These are phyloP conservation scores for Atrichornis clamosus DNA, from an alignment of 2,113 vertebrate species.

Conservation along the genomic window DNA sequence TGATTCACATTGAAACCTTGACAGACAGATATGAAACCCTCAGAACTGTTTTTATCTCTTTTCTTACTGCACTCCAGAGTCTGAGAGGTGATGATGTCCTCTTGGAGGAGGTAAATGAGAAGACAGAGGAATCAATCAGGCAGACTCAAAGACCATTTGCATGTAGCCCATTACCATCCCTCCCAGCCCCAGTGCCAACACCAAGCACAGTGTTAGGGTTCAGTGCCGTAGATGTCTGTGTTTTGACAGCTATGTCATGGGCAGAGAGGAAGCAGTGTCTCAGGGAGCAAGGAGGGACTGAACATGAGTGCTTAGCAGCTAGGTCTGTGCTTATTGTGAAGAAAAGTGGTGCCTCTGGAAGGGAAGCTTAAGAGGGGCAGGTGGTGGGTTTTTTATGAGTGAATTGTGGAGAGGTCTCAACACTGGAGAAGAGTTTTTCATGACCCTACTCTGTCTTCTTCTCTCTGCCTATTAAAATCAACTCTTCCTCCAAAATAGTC, in stretches of 20 bases:
- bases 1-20: neutral
- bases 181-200: conserved; percentile 63
- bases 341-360: neutral
- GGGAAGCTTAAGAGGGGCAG: neutral
- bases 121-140: neutral
- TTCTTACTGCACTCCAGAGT: conserved; percentile 43
- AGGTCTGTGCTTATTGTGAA: neutral
- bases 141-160: conserved; percentile 63
- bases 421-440: neutral
- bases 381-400: neutral
- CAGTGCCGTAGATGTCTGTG: conserved; percentile 56
- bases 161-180: conserved; percentile 65
- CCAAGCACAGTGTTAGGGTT: conserved; percentile 71
- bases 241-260: neutral
- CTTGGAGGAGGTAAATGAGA: conserved; percentile 50
- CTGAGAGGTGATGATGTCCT: conserved; percentile 41
- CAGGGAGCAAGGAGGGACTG: neutral
- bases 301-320: neutral
- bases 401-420: neutral
- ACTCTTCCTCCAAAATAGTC: conserved; percentile 72
- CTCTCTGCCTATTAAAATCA: conserved; percentile 67
- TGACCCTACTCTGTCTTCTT: neutral
- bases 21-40: neutral
- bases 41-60: neutral
- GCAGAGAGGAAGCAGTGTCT: neutral